Base-by-base conservation (phyloP, 2,113 vertebrate genomes). In the Dunckerocampus dactyliophorus region DNA sequence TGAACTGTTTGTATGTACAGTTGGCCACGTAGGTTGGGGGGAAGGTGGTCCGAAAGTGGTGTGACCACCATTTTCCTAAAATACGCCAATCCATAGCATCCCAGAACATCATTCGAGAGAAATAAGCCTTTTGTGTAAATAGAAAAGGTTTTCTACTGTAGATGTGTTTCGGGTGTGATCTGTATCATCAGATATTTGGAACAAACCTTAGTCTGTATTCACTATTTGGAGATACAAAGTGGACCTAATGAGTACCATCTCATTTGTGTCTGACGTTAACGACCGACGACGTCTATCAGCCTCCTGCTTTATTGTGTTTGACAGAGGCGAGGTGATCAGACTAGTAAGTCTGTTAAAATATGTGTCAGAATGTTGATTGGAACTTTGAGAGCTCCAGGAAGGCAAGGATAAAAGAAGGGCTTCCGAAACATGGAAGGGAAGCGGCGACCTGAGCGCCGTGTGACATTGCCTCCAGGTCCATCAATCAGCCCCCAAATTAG, bases 401-500 rank as follows among this genome's bases (percentile, higher is more conserved):
- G 64, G 24, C 24, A 67, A 80, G 72, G 74, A 79, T 72, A 22
- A 53, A 21, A 46, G 47, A 60, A 70, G 61, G 50, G 68, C 77
- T 75, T 69, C 75, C 69, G 73, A 79, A 56, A 50, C 58, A 24
- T 9, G 19, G 2, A 72, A 62, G 62, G 62, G 46, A 63, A 45
- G 60, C 47, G 60, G 62, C 56, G 57, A 76, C 66, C 63, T 67
- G 48, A 68, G 76, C 69, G 12, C 66, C 58, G 37, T 13, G 57
- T 55, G 58, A 75, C 47, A 81, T 82, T 21, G 79, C 87, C 81
- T 84, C 72, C 80, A 87, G 82, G 67, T 85, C 82, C 72, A 81
- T 89, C 85, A 88, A 87, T 89, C 85, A 85, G 34, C 42, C 71
- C 68, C 66, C 68, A 69, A 78, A 81, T 80, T 65, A 76, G 72